These are phyloP conservation scores for Epicampocera succincta DNA, from an alignment of 2,888 invertebrate genomes.

Conservation along the genomic window DNA sequence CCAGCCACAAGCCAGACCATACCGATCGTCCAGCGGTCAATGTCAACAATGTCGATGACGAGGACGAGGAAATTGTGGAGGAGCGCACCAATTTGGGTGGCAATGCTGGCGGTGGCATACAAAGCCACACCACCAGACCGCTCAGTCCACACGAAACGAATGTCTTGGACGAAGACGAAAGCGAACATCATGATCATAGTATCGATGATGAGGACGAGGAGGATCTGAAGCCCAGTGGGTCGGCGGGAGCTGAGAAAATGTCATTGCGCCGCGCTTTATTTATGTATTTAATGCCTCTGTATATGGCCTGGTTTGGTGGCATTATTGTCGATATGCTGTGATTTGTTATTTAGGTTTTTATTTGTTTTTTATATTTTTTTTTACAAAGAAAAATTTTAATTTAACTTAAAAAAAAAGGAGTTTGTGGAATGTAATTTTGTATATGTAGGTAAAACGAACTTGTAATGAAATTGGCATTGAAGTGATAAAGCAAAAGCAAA, in stretches of 20 bases:
- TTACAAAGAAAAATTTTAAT: conserved; percentile 55
- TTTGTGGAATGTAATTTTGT: conserved; percentile 34
- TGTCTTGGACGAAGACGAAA: conserved; percentile 70
- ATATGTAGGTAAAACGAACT: conserved; percentile 43
- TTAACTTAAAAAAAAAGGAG: conserved; percentile 42
- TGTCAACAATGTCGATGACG: conserved; percentile 74
- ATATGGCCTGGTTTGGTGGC: conserved; percentile 92
- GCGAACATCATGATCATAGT: conserved; percentile 72
- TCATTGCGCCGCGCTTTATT: conserved; percentile 82
- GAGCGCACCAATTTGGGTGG: conserved; percentile 68
- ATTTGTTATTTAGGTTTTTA: conserved; percentile 80
- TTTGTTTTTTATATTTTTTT: conserved; percentile 65
- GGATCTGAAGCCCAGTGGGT: conserved; percentile 69
- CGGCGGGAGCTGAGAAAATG: conserved; percentile 73
- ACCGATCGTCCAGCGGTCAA: conserved; percentile 77
- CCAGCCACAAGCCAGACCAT: conserved; percentile 77
- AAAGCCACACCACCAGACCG: conserved; percentile 76
- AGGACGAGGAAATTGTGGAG: conserved; percentile 73
- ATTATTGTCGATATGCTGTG: conserved; percentile 92
- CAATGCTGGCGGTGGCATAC: conserved; percentile 68
- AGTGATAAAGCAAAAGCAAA: conserved; percentile 49
- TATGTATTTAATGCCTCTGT: conserved; percentile 90
- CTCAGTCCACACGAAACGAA: conserved; percentile 71
- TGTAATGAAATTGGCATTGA: conserved; percentile 19
- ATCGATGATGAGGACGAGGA: conserved; percentile 66